A percentile compares a stretch with the other conserved stretches of the same genome.
These are phyloP conservation scores for Drosophila ustulata DNA, from an alignment of 2,888 invertebrate genomes.

Conservation along the genomic window DNA sequence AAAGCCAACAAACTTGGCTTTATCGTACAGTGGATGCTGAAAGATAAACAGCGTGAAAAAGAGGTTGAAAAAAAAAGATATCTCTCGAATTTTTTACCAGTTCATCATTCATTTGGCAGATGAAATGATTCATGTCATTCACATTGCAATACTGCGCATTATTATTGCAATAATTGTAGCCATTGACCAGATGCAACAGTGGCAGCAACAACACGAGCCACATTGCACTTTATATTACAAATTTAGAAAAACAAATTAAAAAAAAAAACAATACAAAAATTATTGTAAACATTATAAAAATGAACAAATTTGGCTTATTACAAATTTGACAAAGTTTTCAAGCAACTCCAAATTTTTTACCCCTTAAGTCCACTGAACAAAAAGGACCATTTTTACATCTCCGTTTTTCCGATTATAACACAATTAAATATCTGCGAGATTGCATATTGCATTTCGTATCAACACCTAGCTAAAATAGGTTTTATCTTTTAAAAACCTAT, in stretches of 20 bases:
- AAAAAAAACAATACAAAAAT: slow-evolving; percentile 6
- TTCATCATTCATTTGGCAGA: slow-evolving; percentile 30
- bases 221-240: slow-evolving; percentile 3
- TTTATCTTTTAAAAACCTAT: no score
- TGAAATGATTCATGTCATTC: slow-evolving; percentile 31
- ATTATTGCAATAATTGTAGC: slow-evolving; percentile 54
- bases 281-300: not conserved
- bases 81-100: slow-evolving; percentile 7
- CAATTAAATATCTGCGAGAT: not conserved
- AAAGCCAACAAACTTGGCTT: slow-evolving; percentile 5
- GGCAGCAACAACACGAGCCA: not conserved
- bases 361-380: not conserved
- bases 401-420: no score
- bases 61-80: not conserved
- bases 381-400: no score
- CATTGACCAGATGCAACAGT: not conserved
- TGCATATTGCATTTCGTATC: no score
- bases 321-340: not conserved
- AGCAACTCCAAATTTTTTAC: no score
- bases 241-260: slow-evolving; percentile 10
- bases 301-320: not conserved
- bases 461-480: no score
- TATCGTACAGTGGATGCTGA: slow-evolving; percentile 1
- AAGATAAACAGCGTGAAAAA: not conserved
- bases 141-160: slow-evolving; percentile 29